Base-by-base conservation (phyloP, 2,888 invertebrate genomes). In the Ligdia adustata region DNA sequence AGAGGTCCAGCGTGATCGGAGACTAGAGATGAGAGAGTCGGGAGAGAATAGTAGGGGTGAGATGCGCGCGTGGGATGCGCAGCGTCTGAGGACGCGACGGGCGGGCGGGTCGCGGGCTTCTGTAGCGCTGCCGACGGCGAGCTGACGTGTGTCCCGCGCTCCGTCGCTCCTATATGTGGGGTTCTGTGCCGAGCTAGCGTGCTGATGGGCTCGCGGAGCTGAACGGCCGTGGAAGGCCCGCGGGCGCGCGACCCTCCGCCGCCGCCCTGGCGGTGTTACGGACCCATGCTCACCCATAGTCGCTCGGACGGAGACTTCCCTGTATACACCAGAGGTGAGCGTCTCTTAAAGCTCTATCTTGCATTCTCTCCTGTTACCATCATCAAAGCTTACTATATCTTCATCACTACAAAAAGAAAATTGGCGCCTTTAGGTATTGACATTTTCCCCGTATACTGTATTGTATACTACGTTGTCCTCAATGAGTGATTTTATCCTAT, bases 301-400 rank as follows among this genome's bases (percentile, higher is more conserved):
- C 94, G 95, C 87, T 95, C 95, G 82, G 95, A 95, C 79, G 95
- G 95, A 74, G 95, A 95, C 87, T 95, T 95, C 88, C 95, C 95
- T 72, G 93, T 95, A 83, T 95, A 95, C 85, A 91, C 93, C 67
- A 93, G 93, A 94, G 95, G 95, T 95, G 91, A 89, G 88, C 69
- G 46, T 56, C 54, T 47, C 51, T n/a, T n/a, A n/a, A n/a, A n/a
- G n/a, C n/a, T 46, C 15, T 27, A 4, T 16, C 31, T 28, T 38
- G 9, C 16, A 13, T 6, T 24, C 28, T 9, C 12, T 32, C 32
- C 27, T 34, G 16, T 37, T 11, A 13, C 18, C 12, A 29, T 20
- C 7, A 59, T 55, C 50, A n/a, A n/a, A n/a, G n/a, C n/a, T n/a
- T n/a, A n/a, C 22, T 22, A 22, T 22, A 7, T 7, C 22, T 7